Percentiles rank a stretch among this genome's conserved stretches.
phyloP scores from a whole-genome alignment of 1,140 invertebrate species.

The Bilobella aurantiaca region DNA sequence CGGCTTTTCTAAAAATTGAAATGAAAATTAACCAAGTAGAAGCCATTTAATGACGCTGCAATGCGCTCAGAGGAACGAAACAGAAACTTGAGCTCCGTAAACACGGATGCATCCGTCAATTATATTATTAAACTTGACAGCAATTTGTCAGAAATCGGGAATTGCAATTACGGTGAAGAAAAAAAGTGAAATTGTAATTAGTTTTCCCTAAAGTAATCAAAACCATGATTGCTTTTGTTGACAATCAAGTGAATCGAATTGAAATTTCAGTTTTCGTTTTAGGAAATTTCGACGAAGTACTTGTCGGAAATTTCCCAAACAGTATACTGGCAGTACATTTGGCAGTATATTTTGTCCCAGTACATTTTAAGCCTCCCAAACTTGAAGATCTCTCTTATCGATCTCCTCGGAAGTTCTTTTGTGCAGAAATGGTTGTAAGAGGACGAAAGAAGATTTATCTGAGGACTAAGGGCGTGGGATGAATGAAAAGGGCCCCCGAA shows the following conservation, averaged over 20 bases:
- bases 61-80: background rate
- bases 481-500: background rate
- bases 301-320: too few species aligned
- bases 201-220: background rate
- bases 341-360: background rate
- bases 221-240: background rate
- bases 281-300: too few species aligned
- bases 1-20: background rate
- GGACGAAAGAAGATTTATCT: background rate
- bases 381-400: too few species aligned
- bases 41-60: background rate
- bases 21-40: conserved; percentile 2
- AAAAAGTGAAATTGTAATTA: background rate
- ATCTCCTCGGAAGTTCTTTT: too few species aligned
- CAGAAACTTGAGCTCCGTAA: background rate
- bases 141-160: too few species aligned
- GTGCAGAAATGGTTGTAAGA: background rate
- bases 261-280: too few species aligned
- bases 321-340: too few species aligned
- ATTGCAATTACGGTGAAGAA: background rate
- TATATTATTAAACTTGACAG: background rate
- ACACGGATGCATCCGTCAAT: background rate
- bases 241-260: too few species aligned
- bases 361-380: background rate
- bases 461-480: background rate